Conservation (phyloP, 1,140 invertebrate genomes). For the Lucilia sericata region DNA sequence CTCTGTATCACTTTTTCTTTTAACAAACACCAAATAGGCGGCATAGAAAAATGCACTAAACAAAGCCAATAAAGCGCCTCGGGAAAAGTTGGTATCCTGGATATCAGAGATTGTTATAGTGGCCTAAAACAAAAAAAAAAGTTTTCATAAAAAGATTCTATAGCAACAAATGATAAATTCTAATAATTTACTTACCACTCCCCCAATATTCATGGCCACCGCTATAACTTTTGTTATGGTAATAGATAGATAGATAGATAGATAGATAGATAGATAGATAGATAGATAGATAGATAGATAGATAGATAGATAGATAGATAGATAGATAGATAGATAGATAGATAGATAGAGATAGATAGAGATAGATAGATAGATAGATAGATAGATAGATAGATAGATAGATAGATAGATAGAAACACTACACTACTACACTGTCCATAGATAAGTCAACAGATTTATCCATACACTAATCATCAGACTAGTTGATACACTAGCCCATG, state of each 20-base stretch:
- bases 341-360: no score
- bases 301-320: no score
- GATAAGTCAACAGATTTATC: no score
- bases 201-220: slow-evolving; percentile 81
- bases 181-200: slow-evolving; percentile 74
- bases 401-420: no score
- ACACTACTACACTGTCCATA: no score
- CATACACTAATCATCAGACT: no score
- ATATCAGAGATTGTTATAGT: slow-evolving; percentile 80
- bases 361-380: no score
- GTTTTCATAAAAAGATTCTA: slow-evolving; percentile 8
- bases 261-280: no score
- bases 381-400: no score
- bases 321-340: no score
- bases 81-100: slow-evolving; percentile 74
- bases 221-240: slow-evolving; percentile 85
- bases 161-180: background rate
- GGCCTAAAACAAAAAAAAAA: slow-evolving; percentile 69
- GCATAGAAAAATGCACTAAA: slow-evolving; percentile 88
- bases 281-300: no score
- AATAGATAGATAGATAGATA: slow-evolving; percentile 7
- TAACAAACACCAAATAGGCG: slow-evolving; percentile 84
- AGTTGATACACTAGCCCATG: no score
- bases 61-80: slow-evolving; percentile 81
- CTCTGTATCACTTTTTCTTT: slow-evolving; percentile 85